Evolutionary conservation across 2,888 invertebrate species (phyloP).

Genomic region (Alsophila aescularia): DNA sequence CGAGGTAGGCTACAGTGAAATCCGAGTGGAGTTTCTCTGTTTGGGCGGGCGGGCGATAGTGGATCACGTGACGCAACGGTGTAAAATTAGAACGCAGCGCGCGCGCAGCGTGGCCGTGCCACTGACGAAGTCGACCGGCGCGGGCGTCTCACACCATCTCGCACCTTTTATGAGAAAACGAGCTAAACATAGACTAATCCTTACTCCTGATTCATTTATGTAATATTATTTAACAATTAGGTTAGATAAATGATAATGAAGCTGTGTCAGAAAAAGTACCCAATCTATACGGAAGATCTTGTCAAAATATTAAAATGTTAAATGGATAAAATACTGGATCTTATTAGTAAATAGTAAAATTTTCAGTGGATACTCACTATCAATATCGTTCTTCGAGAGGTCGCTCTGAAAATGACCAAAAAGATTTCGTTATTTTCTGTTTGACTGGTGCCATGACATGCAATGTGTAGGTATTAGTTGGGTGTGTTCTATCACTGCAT

Average conservation of each 20-base stretch:
- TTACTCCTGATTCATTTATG: conserved; percentile 50
- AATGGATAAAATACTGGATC: neutral
- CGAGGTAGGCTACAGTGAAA: conserved; percentile 69
- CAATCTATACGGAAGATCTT: neutral
- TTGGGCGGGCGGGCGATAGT: conserved; percentile 79
- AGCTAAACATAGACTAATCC: conserved; percentile 74
- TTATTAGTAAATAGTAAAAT: conserved; percentile 16
- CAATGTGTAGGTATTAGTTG: conserved; percentile 58
- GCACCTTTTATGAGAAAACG: conserved; percentile 78
- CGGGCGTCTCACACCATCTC: conserved; percentile 69
- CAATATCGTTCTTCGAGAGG: conserved; percentile 93
- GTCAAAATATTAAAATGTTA: neutral
- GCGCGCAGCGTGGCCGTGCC: conserved; percentile 66
- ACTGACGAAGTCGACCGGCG: conserved; percentile 60
- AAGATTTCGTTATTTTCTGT: conserved; percentile 74
- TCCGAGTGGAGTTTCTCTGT: conserved; percentile 82
- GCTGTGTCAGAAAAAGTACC: neutral
- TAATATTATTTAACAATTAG: conserved; percentile 36
- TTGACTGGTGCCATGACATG: conserved; percentile 55
- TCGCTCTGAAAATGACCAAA: conserved; percentile 90
- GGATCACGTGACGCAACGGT: conserved; percentile 75
- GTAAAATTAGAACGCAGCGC: conserved; percentile 80
- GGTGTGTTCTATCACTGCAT: conserved; percentile 60
- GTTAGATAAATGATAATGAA: neutral
- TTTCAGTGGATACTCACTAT: conserved; percentile 89